Base-by-base conservation (phyloP, 92 coral and sea anemone genomes). In the Epizoanthus fatuus region DNA sequence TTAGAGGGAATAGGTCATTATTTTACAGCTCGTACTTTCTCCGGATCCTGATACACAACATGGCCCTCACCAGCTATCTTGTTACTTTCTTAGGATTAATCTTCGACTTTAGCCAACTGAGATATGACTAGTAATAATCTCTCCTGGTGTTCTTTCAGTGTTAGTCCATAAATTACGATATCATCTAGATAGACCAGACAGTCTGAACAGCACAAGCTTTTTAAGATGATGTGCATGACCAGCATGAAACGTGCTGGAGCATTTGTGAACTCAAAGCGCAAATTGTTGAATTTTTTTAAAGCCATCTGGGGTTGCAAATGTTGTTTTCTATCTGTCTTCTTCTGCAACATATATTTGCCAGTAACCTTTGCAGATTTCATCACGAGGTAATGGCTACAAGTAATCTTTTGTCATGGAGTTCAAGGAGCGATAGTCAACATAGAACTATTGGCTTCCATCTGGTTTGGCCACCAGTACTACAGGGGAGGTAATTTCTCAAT, bases 131-230 rank as follows among this genome's bases (percentile, higher is more conserved):
- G 35, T 29, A 29, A 29, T 29, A 74, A 9, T 40, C 63, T 25
- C 17, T 51, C 60, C 14, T 74, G 17, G n/a, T 74, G 80, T 7
- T 74, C 63, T 17, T 74, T 3, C 3, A 42, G 32, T 13, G 60
- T 74, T 4, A 11, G 14, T 14, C 10, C 80, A 47, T 42, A 74
- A 7, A 70, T 20, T 10, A 70, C n/a, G 52, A 70, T 70, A n/a
- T 70, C 75, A 70, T 70, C 75, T 10, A 74, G 65, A 47, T 74
- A 74, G 54, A 74, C 80, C 6, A 74, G 37, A 39, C 62, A 74
- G 62, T 42, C 80, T n/a, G 80, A 13, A 59, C 80, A 74, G 25
- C 9, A 7, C 11, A 74, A 39, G 4, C 62, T 38, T 13, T 47
- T 16, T 11, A 75, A 40, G 7, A 45, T 75, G 38, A 38, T 22